These are phyloP conservation scores for Catotricha subobsoleta DNA, from an alignment of 2,888 invertebrate genomes.

Conservation along the genomic window DNA sequence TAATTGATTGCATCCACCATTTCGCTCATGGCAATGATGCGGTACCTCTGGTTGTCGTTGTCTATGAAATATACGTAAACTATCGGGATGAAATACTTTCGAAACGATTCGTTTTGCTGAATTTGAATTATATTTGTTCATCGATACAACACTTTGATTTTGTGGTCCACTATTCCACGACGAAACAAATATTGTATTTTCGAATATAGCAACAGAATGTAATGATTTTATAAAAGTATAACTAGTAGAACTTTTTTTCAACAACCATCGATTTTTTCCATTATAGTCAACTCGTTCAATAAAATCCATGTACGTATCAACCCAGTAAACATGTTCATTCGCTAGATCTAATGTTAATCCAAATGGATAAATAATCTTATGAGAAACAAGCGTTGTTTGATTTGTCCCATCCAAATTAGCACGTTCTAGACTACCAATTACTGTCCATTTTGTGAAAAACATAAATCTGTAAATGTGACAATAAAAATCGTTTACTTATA, in stretches of 20 bases:
- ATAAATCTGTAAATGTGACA: conserved; percentile 33
- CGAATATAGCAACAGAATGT: conserved; percentile 54
- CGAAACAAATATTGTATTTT: conserved; percentile 53
- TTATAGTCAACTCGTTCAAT: conserved; percentile 63
- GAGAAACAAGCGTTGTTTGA: conserved; percentile 39
- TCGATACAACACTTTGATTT: conserved; percentile 31
- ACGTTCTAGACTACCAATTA: conserved; percentile 37
- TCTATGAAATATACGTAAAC: conserved; percentile 55
- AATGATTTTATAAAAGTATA: conserved; percentile 28
- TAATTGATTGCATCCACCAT: conserved; percentile 58
- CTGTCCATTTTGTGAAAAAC: conserved; percentile 64
- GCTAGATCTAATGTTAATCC: conserved; percentile 56
- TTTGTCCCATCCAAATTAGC: conserved; percentile 45
- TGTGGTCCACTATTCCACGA: conserved; percentile 44
- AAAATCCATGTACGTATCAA: conserved; percentile 61
- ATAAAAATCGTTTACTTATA: background rate
- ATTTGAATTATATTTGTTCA: conserved; percentile 37
- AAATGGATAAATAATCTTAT: conserved; percentile 59
- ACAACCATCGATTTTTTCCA: conserved; percentile 39
- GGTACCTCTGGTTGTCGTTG: conserved; percentile 55
- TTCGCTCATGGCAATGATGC: conserved; percentile 51
- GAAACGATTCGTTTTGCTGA: conserved; percentile 30
- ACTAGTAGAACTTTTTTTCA: conserved; percentile 24
- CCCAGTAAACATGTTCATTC: conserved; percentile 56
- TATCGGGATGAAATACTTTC: conserved; percentile 40